Conservation (phyloP, 2,113 vertebrate species). For the Petromus typicus region DNA sequence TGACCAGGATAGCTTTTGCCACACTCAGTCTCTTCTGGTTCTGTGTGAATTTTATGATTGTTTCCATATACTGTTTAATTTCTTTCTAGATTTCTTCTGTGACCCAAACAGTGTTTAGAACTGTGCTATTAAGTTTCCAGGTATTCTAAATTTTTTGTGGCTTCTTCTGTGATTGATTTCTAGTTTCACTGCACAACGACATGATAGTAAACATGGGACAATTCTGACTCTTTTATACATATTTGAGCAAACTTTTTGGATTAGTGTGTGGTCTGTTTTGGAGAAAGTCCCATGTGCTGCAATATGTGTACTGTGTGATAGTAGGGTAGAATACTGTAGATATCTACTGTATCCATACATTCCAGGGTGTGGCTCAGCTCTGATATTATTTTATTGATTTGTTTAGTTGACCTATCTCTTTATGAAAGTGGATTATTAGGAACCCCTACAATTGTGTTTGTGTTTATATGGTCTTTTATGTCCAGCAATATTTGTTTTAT, state of each 20-base stretch:
- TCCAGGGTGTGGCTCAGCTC: neutral
- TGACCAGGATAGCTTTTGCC: neutral
- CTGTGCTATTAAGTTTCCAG: neutral
- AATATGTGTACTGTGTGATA: neutral
- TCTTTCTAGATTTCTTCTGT: neutral
- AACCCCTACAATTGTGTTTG: neutral
- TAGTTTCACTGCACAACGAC: neutral
- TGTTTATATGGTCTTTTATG: neutral
- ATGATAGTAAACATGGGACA: neutral
- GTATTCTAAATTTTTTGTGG: neutral
- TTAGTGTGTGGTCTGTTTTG: neutral
- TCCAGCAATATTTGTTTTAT: neutral
- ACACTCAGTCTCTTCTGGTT: neutral
- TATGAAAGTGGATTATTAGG: neutral
- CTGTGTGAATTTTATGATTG: neutral
- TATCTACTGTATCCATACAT: neutral
- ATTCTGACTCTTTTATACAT: neutral
- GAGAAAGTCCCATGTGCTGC: neutral
- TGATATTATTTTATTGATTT: neutral
- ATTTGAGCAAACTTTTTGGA: neutral
- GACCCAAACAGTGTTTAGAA: neutral
- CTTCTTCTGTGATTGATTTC: neutral
- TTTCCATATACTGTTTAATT: neutral
- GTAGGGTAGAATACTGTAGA: neutral
- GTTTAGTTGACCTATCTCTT: neutral